Evolutionary conservation across 2,113 vertebrate genomes (phyloP), one percentile per base, ranked within the genome.

Genomic region (Oceanodroma tethys): DNA sequence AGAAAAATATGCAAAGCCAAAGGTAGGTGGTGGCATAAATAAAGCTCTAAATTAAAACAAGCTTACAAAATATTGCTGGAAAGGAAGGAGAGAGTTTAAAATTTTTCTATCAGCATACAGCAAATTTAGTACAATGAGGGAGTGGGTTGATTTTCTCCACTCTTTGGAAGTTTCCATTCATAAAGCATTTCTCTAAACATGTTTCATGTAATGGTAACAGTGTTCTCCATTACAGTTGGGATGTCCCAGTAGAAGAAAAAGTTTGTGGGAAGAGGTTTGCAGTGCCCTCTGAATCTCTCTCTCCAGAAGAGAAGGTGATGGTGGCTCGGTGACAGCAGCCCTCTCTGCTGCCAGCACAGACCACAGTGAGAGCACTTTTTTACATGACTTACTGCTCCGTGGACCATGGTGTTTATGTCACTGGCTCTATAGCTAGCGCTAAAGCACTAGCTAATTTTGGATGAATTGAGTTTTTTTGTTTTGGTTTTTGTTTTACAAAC

Each of bases 171-270:
- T 18, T 52, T 27, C 45, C 22, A 19, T 52, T 83, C 47, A 32
- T 27, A 76, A 72, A 19, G 23, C 13, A 6, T 65, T 48, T 88
- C 32, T 66, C 32, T 50, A 7, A 29, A 34, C 27, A 30, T 36
- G 21, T 26, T 60, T 55, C 36, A 18, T 10, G 9, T 14, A 27
- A 48, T 0, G 2, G 13, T 5, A 73, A 26, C 7, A n/a, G 18
- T 3, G 38, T 27, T 22, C 48, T n/a, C 36, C 2, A 3, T 5
- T 27, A 20, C 3, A n/a, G 17, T 7, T 1, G 3, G 22, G 29
- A 34, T 5, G n/a, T 36, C 36, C 11, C 6, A 36, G 48, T 4
- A 16, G 63, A 63, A 73, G 65, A 26, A 48, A 50, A 65, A 27
- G 25, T 17, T 40, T 55, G 9, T 36, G 55, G 65, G 65, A 62